These are phyloP conservation scores for Dendrocincla fuliginosa DNA, from an alignment of 2,797 vertebrate genomes.

Conservation along the genomic window DNA sequence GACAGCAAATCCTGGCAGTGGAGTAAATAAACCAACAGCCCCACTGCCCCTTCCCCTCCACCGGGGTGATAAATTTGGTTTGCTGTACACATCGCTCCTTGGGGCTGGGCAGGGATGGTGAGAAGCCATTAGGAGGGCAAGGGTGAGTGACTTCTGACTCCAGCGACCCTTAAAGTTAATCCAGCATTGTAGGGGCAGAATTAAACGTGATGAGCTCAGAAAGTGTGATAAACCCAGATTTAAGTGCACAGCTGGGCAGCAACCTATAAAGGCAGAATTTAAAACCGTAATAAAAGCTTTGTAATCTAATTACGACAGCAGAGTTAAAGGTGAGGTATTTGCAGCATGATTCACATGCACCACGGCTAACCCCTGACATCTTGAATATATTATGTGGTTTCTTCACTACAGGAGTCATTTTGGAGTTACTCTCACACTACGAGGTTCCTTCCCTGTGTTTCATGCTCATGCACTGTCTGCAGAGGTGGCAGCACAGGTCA, in stretches of 20 bases:
- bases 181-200: constrained; percentile 72
- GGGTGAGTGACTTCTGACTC: constrained; percentile 78
- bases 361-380: constrained; percentile 69
- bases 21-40: constrained; percentile 62
- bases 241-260: constrained; percentile 63
- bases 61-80: constrained; percentile 68
- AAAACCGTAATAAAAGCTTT: constrained; percentile 75
- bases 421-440: constrained; percentile 43
- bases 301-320: constrained; percentile 71
- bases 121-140: constrained; percentile 78
- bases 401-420: constrained; percentile 48
- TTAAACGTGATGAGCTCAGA: constrained; percentile 74
- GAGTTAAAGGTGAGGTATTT: constrained; percentile 77
- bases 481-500: neutral
- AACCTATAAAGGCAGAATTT: constrained; percentile 73
- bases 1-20: constrained; percentile 49
- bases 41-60: constrained; percentile 24
- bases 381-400: constrained; percentile 70
- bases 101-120: constrained; percentile 66
- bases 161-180: constrained; percentile 77
- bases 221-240: constrained; percentile 71
- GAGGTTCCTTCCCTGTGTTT: neutral
- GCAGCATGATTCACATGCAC: constrained; percentile 60
- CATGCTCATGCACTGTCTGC: neutral
- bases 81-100: constrained; percentile 73